Evolutionary conservation across 2,888 invertebrate species (phyloP).

Genomic region (Copidosoma aretas): DNA sequence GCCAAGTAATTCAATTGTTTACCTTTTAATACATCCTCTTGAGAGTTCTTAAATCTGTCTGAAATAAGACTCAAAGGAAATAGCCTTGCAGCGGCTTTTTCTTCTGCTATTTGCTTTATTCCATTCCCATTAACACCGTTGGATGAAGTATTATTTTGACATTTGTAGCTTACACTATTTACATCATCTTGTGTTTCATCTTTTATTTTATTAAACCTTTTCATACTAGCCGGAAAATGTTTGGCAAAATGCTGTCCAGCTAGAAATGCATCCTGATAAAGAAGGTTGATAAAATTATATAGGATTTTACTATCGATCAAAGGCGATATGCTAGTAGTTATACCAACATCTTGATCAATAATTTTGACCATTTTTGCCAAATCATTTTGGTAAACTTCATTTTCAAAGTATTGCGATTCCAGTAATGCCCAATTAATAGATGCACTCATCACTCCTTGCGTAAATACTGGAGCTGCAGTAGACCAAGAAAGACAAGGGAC

Average conservation of each 20-base stretch:
- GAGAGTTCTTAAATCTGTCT: conserved; percentile 52
- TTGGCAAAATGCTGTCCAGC: conserved; percentile 79
- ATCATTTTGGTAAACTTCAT: conserved; percentile 81
- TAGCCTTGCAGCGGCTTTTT: conserved; percentile 55
- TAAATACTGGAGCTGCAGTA: conserved; percentile 94
- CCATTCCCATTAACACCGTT: conserved; percentile 24
- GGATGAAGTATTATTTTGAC: background rate
- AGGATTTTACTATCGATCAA: background rate
- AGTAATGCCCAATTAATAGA: conserved; percentile 93
- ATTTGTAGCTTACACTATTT: conserved; percentile 41
- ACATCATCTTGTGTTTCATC: conserved; percentile 56
- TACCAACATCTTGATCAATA: conserved; percentile 71
- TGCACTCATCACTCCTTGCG: conserved; percentile 93
- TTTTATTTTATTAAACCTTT: conserved; percentile 61
- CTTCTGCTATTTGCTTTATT: conserved; percentile 47
- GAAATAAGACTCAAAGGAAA: conserved; percentile 58
- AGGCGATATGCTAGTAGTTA: background rate
- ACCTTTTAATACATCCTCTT: conserved; percentile 53
- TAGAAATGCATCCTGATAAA: conserved; percentile 62
- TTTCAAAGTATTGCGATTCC: conserved; percentile 84
- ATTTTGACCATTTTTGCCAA: conserved; percentile 87
- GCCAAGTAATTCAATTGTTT: conserved; percentile 1
- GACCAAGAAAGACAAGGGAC: conserved; percentile 98
- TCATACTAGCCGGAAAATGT: conserved; percentile 66
- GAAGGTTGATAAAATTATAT: conserved; percentile 4